Evolutionary conservation across 2,888 invertebrate species (phyloP).

Genomic region (Dichetophora obliterata): DNA sequence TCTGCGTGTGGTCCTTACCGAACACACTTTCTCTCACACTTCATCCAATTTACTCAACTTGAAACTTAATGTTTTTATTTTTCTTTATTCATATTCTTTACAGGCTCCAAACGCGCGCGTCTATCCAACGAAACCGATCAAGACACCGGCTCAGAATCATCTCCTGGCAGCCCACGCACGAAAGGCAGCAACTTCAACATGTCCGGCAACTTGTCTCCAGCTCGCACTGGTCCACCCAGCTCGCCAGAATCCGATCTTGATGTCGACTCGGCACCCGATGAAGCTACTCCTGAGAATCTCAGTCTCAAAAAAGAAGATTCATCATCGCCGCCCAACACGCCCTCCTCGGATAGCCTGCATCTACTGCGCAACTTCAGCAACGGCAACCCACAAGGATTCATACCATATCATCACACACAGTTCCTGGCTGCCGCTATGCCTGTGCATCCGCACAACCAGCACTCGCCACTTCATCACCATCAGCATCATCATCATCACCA

Average conservation of each 20-base stretch:
- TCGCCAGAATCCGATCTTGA: constrained; percentile 70
- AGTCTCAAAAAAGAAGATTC: constrained; percentile 79
- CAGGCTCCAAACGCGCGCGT: constrained; percentile 69
- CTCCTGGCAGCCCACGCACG: constrained; percentile 68
- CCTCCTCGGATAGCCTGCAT: constrained; percentile 65
- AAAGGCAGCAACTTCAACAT: constrained; percentile 61
- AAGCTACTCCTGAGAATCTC: constrained; percentile 83
- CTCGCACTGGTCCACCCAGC: constrained; percentile 69
- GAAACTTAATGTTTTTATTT: background rate
- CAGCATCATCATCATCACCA: constrained; percentile 54
- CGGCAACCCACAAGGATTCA: constrained; percentile 69
- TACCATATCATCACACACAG: constrained; percentile 70
- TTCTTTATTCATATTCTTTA: constrained; percentile 21
- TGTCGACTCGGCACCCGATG: constrained; percentile 70
- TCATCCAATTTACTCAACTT: background rate
- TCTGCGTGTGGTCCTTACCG: constrained; percentile 25
- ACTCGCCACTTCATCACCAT: constrained; percentile 39
- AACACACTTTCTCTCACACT: too few relatives aligned
- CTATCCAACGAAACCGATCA: constrained; percentile 70
- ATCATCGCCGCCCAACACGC: constrained; percentile 69
- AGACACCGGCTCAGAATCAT: constrained; percentile 69
- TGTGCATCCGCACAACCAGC: constrained; percentile 40
- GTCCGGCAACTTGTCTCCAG: constrained; percentile 66
- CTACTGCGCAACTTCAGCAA: constrained; percentile 64
- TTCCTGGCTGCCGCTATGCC: constrained; percentile 62